A percentile compares a stretch with the other conserved stretches of the same genome.
Evolutionary conservation across 2,888 invertebrate genomes (phyloP).

Genomic region (Seira sanloemensis): DNA sequence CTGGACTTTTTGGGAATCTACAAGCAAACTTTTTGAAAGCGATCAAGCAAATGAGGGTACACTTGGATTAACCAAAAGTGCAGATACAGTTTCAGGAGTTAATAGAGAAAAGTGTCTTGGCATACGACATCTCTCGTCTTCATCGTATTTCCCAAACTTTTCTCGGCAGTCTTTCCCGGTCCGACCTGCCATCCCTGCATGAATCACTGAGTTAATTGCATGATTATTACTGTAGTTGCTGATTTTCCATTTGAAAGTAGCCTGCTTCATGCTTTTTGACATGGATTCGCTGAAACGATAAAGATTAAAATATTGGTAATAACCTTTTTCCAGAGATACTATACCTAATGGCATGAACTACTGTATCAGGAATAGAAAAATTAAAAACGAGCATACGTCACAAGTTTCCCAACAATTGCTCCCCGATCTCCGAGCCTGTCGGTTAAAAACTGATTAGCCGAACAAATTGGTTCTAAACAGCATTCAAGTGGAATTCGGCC

Average conservation of each 20-base stretch:
- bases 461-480: slow-evolving; percentile 64
- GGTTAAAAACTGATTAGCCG: slow-evolving; percentile 57
- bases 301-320: too few relatives aligned
- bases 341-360: too few relatives aligned
- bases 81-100: too few relatives aligned
- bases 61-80: too few relatives aligned
- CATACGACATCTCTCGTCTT: background rate
- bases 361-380: too few relatives aligned
- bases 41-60: too few relatives aligned
- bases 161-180: slow-evolving; percentile 26
- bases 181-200: slow-evolving; percentile 37
- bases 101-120: too few relatives aligned
- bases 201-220: slow-evolving; percentile 13
- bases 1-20: too few relatives aligned
- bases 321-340: too few relatives aligned
- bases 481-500: slow-evolving; percentile 62
- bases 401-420: slow-evolving; percentile 50
- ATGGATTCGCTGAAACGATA: slow-evolving; percentile 25
- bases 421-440: slow-evolving; percentile 59
- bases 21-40: too few relatives aligned
- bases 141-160: background rate
- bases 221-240: slow-evolving; percentile 16
- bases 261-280: slow-evolving; percentile 6
- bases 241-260: slow-evolving; percentile 23
- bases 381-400: too few relatives aligned